phyloP scores from a whole-genome alignment of 2,113 vertebrate genomes.

The Saimiri boliviensis region DNA sequence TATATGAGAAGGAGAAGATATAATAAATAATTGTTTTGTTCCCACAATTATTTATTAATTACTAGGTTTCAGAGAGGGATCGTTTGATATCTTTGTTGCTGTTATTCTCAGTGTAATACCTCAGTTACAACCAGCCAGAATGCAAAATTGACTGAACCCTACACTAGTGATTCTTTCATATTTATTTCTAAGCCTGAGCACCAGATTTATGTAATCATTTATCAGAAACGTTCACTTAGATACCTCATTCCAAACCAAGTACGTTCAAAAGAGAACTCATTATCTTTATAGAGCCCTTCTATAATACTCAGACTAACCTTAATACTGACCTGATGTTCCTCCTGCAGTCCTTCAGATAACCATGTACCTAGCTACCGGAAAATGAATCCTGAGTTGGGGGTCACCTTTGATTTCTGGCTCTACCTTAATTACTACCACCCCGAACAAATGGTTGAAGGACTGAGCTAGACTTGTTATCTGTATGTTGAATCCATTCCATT shows the following conservation, averaged over 20 bases:
- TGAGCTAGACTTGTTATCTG: neutral
- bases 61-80: neutral
- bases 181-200: neutral
- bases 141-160: neutral
- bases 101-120: neutral
- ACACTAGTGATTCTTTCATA: neutral
- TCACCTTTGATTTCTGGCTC: neutral
- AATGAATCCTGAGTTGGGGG: neutral
- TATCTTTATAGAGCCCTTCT: neutral
- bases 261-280: neutral
- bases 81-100: neutral
- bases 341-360: neutral
- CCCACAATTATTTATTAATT: neutral
- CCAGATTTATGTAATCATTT: neutral
- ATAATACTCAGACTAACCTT: neutral
- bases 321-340: neutral
- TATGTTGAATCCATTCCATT: neutral
- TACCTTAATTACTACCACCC: neutral
- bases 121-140: neutral
- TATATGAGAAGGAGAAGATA: neutral
- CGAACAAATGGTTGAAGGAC: neutral
- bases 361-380: neutral
- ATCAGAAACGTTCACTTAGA: neutral
- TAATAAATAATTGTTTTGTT: conserved; percentile 1
- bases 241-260: neutral